These are phyloP conservation scores for Apoda limacodes DNA, from an alignment of 2,888 invertebrate species.

Conservation along the genomic window DNA sequence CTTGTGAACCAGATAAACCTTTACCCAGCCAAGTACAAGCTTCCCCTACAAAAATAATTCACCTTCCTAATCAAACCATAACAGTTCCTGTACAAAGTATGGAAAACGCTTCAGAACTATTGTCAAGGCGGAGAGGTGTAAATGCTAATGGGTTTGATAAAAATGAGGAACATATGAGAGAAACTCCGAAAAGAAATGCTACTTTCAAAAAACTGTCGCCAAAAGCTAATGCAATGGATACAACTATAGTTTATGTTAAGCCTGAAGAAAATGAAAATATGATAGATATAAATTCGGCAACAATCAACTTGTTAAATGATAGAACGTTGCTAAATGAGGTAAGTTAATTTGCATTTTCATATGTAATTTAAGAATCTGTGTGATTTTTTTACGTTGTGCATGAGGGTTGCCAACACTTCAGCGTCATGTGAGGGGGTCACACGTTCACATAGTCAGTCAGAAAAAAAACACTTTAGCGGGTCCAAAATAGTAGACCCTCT, in stretches of 20 bases:
- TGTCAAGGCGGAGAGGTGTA: constrained; percentile 45
- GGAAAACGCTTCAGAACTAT: constrained; percentile 54
- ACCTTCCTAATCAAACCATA: constrained; percentile 55
- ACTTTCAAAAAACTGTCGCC: constrained; percentile 53
- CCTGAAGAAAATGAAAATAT: constrained; percentile 37
- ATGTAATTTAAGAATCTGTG: constrained; percentile 5
- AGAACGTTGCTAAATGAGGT: constrained; percentile 37
- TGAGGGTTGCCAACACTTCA: no score
- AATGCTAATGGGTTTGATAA: constrained; percentile 34
- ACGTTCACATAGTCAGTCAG: no score
- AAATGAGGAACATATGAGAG: constrained; percentile 38
- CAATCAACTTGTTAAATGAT: constrained; percentile 46
- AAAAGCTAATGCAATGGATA: constrained; percentile 38
- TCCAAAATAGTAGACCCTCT: no score
- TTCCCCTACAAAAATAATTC: constrained; percentile 34
- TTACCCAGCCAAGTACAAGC: constrained; percentile 35
- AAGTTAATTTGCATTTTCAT: constrained; percentile 17
- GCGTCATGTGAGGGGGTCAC: no score
- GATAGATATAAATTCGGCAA: constrained; percentile 61
- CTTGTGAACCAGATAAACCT: constrained; percentile 39
- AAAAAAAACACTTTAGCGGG: no score
- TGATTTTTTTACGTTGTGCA: background rate
- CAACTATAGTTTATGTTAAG: constrained; percentile 47
- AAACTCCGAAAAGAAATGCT: constrained; percentile 46
- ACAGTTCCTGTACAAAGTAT: constrained; percentile 51